Evolutionary conservation across 2,113 vertebrate genomes (phyloP).

Genomic region (Phylloscopus trochilus): DNA sequence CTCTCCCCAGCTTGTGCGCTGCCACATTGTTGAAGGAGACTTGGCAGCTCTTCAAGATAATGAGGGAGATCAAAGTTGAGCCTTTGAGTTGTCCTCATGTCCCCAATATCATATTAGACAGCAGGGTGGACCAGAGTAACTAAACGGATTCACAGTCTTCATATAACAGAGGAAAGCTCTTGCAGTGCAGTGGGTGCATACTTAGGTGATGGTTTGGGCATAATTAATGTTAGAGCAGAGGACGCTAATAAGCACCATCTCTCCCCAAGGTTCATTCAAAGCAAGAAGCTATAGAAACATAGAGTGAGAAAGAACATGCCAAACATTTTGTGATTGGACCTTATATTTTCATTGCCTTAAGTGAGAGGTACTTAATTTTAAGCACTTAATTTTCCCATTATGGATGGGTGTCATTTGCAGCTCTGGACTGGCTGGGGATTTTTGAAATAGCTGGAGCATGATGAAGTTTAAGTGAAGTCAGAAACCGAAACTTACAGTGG

Average conservation of each 20-base stretch:
- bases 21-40: background rate
- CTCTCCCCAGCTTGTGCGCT: fast-evolving
- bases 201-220: background rate
- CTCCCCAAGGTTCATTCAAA: background rate
- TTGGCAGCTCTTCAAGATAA: background rate
- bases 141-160: background rate
- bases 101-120: background rate
- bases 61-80: background rate
- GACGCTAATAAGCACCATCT: background rate
- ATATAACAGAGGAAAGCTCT: background rate
- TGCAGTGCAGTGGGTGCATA: fast-evolving
- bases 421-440: background rate
- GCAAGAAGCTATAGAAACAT: background rate
- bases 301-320: background rate
- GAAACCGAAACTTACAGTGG: slow-evolving; percentile 29
- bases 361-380: slow-evolving; percentile 25
- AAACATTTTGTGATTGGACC: background rate
- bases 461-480: slow-evolving; percentile 44
- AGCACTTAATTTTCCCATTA: slow-evolving; percentile 5
- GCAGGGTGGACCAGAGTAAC: background rate
- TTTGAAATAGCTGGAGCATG: slow-evolving; percentile 31
- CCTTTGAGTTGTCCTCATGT: background rate
- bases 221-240: background rate
- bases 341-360: background rate
- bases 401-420: background rate